These are phyloP conservation scores for Drosophila tanythrix DNA, from an alignment of 2,888 invertebrate genomes.

Conservation along the genomic window DNA sequence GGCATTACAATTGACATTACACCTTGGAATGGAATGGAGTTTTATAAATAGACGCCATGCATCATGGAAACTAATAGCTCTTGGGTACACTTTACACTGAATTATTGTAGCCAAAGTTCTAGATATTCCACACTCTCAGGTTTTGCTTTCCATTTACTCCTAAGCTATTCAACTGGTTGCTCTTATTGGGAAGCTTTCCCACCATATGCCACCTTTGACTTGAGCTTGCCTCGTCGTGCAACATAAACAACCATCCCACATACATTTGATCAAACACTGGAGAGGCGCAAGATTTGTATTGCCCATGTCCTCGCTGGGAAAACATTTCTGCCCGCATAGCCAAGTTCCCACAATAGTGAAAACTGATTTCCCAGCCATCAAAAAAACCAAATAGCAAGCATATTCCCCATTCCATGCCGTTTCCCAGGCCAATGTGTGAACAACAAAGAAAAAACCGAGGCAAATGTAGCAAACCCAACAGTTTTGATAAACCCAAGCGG, in stretches of 20 bases:
- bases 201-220: slow-evolving; percentile 23
- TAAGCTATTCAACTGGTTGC: background rate
- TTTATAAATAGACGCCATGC: slow-evolving; percentile 54
- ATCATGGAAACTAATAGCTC: slow-evolving; percentile 43
- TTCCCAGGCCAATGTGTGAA: slow-evolving; percentile 59
- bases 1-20: slow-evolving; percentile 68
- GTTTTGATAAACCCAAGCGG: slow-evolving; percentile 74
- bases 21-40: slow-evolving; percentile 32
- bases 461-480: slow-evolving; percentile 67
- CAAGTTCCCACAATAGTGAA: slow-evolving; percentile 35
- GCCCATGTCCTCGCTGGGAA: slow-evolving; percentile 43
- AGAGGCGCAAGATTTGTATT: slow-evolving; percentile 41
- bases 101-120: slow-evolving; percentile 50
- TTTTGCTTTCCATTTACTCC: background rate
- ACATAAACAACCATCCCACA: slow-evolving; percentile 41
- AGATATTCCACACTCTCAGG: slow-evolving; percentile 13
- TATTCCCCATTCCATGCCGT: slow-evolving; percentile 41
- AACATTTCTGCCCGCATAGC: slow-evolving; percentile 64
- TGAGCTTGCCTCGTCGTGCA: slow-evolving; percentile 9
- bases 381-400: slow-evolving; percentile 59
- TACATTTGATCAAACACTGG: slow-evolving; percentile 11
- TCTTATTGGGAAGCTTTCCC: slow-evolving; percentile 2
- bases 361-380: slow-evolving; percentile 62
- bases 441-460: slow-evolving; percentile 49
- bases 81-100: slow-evolving; percentile 60